These are phyloP conservation scores for Leucophora obtusa DNA, from an alignment of 2,888 invertebrate species.

Conservation along the genomic window DNA sequence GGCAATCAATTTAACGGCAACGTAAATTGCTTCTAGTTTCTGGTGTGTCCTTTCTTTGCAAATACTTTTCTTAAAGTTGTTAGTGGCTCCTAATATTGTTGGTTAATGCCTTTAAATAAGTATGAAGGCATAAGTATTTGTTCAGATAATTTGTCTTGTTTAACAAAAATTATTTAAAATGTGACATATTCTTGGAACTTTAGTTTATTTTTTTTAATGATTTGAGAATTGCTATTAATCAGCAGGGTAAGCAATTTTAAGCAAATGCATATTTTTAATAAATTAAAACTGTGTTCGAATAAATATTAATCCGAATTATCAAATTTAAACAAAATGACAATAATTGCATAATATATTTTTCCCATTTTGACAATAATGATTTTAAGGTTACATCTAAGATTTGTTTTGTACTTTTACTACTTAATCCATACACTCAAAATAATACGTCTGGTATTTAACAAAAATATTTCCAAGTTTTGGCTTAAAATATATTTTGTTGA, in stretches of 20 bases:
- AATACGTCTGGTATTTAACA: too few relatives aligned
- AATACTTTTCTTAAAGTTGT: not conserved
- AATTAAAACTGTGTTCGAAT: too few relatives aligned
- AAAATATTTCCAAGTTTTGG: too few relatives aligned
- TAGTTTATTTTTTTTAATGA: not conserved
- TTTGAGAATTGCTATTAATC: not conserved
- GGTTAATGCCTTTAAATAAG: not conserved
- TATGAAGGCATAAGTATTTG: slow-evolving; percentile 1
- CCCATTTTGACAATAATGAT: too few relatives aligned
- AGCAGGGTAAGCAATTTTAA: not conserved
- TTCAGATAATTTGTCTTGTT: slow-evolving; percentile 1
- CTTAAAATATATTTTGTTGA: too few relatives aligned
- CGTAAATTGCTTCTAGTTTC: slow-evolving; percentile 53
- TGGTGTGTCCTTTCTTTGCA: slow-evolving; percentile 1
- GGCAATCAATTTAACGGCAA: slow-evolving; percentile 62
- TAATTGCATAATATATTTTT: too few relatives aligned
- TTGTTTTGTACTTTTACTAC: too few relatives aligned
- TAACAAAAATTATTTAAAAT: slow-evolving; percentile 2
- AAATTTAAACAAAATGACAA: too few relatives aligned
- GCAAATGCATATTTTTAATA: too few relatives aligned
- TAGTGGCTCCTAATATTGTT: not conserved
- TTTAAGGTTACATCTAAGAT: too few relatives aligned
- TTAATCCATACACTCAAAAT: too few relatives aligned
- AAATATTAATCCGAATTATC: too few relatives aligned
- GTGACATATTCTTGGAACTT: not conserved